Evolutionary conservation across 2,888 invertebrate species (phyloP).

Genomic region (Hylaea fasciaria): DNA sequence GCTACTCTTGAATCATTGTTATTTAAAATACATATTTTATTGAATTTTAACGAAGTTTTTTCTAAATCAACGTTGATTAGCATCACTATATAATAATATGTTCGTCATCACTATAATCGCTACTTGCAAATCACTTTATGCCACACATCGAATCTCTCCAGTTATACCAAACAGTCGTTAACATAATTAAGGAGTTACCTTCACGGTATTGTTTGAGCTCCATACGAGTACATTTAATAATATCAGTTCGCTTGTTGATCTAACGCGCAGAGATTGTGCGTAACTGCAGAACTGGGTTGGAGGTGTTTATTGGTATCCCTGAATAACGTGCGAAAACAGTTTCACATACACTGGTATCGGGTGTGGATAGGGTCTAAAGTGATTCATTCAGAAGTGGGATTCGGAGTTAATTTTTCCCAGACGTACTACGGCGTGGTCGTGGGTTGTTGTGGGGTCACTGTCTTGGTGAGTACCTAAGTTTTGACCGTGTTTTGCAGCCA

Average conservation of each 20-base stretch:
- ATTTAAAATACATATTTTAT: too few relatives aligned
- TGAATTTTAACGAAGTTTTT: too few relatives aligned
- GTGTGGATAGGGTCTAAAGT: conserved; percentile 1
- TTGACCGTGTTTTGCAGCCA: too few relatives aligned
- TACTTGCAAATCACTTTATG: conserved; percentile 22
- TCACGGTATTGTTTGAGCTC: conserved; percentile 21
- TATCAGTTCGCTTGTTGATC: conserved; percentile 27
- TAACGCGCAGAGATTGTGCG: conserved; percentile 25
- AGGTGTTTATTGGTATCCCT: conserved; percentile 30
- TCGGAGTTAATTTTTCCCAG: not conserved
- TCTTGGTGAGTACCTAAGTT: too few relatives aligned
- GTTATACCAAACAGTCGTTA: conserved; percentile 23
- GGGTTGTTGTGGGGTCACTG: too few relatives aligned
- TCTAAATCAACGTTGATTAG: conserved; percentile 2
- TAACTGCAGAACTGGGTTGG: conserved; percentile 28
- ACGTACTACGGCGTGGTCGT: too few relatives aligned
- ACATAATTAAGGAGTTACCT: conserved; percentile 30
- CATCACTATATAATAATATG: conserved; percentile 11
- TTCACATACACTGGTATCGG: conserved; percentile 15
- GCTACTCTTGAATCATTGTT: too few relatives aligned
- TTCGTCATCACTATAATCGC: conserved; percentile 15
- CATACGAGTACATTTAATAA: conserved; percentile 15
- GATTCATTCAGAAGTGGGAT: not conserved
- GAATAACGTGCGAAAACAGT: conserved; percentile 25
- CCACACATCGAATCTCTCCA: conserved; percentile 2